These are phyloP conservation scores for Narcine bancroftii DNA, from an alignment of 2,113 vertebrate species.

Conservation along the genomic window DNA sequence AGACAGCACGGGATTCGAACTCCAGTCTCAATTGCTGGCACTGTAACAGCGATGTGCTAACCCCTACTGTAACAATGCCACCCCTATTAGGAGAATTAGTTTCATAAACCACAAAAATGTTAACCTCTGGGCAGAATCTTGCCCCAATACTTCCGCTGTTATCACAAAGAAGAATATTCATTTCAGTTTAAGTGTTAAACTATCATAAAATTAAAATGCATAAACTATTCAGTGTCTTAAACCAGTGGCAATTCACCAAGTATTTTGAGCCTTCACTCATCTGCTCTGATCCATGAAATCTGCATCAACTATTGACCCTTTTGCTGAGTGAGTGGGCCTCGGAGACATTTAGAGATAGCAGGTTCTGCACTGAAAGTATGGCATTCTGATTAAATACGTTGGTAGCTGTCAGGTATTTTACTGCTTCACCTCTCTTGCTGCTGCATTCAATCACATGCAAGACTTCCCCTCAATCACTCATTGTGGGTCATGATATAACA, in stretches of 20 bases:
- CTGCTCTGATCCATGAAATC: background rate
- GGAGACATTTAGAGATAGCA: background rate
- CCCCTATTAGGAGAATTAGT: background rate
- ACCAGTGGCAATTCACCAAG: background rate
- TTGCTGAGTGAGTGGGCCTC: background rate
- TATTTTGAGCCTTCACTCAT: background rate
- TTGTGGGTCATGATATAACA: background rate
- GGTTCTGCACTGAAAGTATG: background rate
- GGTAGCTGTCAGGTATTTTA: background rate
- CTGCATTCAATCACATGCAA: background rate
- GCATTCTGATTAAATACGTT: background rate
- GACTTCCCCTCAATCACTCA: background rate
- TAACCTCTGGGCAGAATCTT: background rate
- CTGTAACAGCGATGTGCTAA: too few species aligned
- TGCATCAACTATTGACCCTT: constrained; percentile 13
- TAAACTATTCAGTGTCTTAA: background rate
- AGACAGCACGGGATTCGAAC: too few species aligned
- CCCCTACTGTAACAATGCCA: too few species aligned
- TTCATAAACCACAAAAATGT: background rate
- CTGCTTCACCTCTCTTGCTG: background rate
- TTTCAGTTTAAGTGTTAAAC: background rate
- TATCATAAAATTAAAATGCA: background rate
- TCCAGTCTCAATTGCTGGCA: too few species aligned
- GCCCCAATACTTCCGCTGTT: background rate
- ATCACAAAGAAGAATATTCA: background rate